A percentile compares a stretch with the other conserved stretches of the same genome.
phyloP scores from a whole-genome alignment of 64 coral and sea anemone species.

The Actinia equina region DNA sequence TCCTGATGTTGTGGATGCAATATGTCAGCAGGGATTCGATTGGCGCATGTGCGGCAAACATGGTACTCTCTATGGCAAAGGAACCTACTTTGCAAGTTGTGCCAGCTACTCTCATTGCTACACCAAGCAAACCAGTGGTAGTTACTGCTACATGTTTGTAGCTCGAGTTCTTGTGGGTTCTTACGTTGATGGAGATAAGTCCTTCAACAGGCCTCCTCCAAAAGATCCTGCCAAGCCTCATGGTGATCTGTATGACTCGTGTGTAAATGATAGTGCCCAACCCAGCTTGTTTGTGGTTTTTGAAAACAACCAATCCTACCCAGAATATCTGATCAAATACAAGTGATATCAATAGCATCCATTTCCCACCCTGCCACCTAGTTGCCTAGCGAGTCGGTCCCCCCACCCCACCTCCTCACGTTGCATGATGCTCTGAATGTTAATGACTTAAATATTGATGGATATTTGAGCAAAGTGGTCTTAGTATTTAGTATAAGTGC shows the following conservation, averaged over 20 bases:
- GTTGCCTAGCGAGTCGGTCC: too few species aligned
- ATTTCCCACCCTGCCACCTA: too few species aligned
- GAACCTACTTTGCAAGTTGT: slow-evolving; percentile 65
- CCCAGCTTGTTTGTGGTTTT: slow-evolving; percentile 73
- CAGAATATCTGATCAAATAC: slow-evolving; percentile 74
- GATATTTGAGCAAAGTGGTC: too few species aligned
- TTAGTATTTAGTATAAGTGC: too few species aligned
- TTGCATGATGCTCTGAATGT: too few species aligned
- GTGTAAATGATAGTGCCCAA: slow-evolving; percentile 32
- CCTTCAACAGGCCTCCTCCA: slow-evolving; percentile 38
- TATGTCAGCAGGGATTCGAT: slow-evolving; percentile 82
- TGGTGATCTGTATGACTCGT: slow-evolving; percentile 70
- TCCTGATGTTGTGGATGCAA: slow-evolving; percentile 9
- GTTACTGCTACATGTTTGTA: slow-evolving; percentile 53
- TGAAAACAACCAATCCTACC: slow-evolving; percentile 79
- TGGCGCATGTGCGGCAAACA: slow-evolving; percentile 77
- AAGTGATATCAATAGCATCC: too few species aligned
- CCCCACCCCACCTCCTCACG: too few species aligned
- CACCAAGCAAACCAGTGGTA: background rate
- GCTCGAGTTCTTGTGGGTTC: slow-evolving; percentile 65
- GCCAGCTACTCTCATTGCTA: slow-evolving; percentile 71
- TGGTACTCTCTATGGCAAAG: slow-evolving; percentile 54
- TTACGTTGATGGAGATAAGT: slow-evolving; percentile 23
- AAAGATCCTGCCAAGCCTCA: slow-evolving; percentile 62
- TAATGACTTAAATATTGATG: too few species aligned